Base-by-base conservation (phyloP, 2,113 vertebrate species). In the Bettongia penicillata region DNA sequence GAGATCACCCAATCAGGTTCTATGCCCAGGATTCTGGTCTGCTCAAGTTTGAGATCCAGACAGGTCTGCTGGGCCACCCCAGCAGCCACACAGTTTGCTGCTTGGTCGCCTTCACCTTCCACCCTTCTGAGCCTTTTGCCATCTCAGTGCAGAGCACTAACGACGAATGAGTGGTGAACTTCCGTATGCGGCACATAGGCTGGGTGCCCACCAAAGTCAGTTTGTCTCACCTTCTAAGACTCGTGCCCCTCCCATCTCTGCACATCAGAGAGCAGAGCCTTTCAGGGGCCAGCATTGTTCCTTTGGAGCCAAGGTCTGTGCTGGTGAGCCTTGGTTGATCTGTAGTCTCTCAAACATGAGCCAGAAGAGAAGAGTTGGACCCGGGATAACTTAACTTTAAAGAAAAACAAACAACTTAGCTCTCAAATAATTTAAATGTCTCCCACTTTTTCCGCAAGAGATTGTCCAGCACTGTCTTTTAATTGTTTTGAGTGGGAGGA, bases 131-230 rank as follows among this genome's bases (percentile, higher is more conserved):
- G 95, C 99, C 99, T 48, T 99, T 99, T 0, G 99, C 99, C 91
- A 99, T 99, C 98, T 99, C 99, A 0, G 99, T 99, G 96, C 99
- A 99, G 98, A 99, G 99, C 97, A 99, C 99, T 31, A 99, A 99
- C 0, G 99, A 99, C 0, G 99, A 99, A 99, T 0, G 48, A 48
- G 99, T 99, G 53, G 99, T 99, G 25, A 99, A 99, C 98, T 99
- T 99, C 98, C 99, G 99, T 97, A 99, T 99, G 99, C 99, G 99
- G 90, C 99, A 99, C 95, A 99, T 99, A 53, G 0, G 51, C 51
- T 0, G 0, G 51, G 2, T 91, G 22, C 0, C 0, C 92, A 1
- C 94, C 96, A 52, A 48, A 96, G 97, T 93, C 55, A 8, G 16
- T 1, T 12, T 0, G 28, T 68, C 0, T 0, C 94, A 94, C 77